These are phyloP conservation scores for Sciurus vulgaris DNA, from an alignment of 2,797 vertebrate genomes.

Conservation along the genomic window DNA sequence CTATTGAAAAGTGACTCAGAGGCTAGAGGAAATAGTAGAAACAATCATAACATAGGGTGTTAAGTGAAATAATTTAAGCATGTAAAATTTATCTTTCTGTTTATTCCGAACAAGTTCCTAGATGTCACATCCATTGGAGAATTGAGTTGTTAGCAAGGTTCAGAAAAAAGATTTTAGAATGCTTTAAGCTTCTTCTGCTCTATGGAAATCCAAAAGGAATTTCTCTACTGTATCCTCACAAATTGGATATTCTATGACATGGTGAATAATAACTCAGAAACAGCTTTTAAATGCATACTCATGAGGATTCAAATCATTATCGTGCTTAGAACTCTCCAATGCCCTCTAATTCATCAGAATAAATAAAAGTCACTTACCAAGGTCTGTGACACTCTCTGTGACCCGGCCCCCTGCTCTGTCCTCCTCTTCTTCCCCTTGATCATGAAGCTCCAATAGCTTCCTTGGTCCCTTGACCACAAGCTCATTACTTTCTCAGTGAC, in stretches of 20 bases:
- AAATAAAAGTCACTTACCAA: not conserved
- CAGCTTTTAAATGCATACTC: not conserved
- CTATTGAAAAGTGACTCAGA: not conserved
- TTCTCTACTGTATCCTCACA: not conserved
- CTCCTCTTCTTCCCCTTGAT: not conserved
- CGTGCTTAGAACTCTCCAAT: not conserved
- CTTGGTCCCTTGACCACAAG: not conserved
- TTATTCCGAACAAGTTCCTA: not conserved
- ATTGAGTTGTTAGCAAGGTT: not conserved
- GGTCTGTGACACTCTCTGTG: fast-evolving
- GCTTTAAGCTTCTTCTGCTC: not conserved
- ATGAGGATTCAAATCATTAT: not conserved
- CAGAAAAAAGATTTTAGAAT: not conserved
- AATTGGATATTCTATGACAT: not conserved
- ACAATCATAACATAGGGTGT: not conserved
- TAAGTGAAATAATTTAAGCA: constrained; percentile 7
- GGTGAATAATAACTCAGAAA: not conserved
- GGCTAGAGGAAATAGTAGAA: not conserved
- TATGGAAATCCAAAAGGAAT: not conserved
- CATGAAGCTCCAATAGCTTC: not conserved
- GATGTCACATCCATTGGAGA: not conserved
- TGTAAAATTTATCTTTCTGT: not conserved
- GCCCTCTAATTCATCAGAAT: not conserved
- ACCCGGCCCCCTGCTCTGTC: not conserved
- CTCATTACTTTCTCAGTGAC: not conserved